These are phyloP conservation scores for Carposina sasakii DNA, from an alignment of 1,140 invertebrate genomes.

Conservation along the genomic window DNA sequence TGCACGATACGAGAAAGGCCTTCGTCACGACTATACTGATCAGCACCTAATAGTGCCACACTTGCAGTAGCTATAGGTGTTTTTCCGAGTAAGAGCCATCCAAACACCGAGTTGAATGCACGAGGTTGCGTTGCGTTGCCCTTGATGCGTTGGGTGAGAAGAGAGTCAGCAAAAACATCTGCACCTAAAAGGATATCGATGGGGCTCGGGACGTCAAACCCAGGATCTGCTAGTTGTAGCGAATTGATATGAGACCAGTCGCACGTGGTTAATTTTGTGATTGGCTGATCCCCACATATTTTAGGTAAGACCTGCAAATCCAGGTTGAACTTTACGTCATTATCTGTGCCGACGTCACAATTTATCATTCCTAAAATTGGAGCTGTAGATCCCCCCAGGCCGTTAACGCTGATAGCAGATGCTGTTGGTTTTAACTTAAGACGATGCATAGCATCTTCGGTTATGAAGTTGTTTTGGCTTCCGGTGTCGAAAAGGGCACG, in stretches of 20 bases:
- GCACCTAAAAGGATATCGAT: constrained; percentile 22
- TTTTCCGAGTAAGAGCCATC: no score
- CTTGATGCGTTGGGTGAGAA: no score
- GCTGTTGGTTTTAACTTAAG: constrained; percentile 14
- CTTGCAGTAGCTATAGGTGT: no score
- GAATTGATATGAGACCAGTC: constrained; percentile 17
- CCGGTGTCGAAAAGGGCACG: constrained; percentile 28
- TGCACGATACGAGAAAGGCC: no score
- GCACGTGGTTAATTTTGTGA: constrained; percentile 16
- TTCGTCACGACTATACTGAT: no score
- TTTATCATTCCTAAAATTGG: constrained; percentile 8
- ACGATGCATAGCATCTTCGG: constrained; percentile 13
- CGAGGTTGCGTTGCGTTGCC: no score
- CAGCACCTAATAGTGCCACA: no score
- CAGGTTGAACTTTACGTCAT: constrained; percentile 9
- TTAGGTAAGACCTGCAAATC: constrained; percentile 14
- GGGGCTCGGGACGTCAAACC: constrained; percentile 17
- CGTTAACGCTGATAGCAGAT: constrained; percentile 3
- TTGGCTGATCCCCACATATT: constrained; percentile 24
- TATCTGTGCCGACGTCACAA: constrained; percentile 6
- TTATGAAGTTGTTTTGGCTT: constrained; percentile 27
- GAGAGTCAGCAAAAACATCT: constrained; percentile 14
- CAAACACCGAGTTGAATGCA: no score
- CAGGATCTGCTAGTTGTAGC: constrained; percentile 18
- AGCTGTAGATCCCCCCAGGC: constrained; percentile 11